Percentiles rank a stretch among this genome's conserved stretches.
Conservation (phyloP, 2,113 vertebrate species). For the Anas platyrhynchos region DNA sequence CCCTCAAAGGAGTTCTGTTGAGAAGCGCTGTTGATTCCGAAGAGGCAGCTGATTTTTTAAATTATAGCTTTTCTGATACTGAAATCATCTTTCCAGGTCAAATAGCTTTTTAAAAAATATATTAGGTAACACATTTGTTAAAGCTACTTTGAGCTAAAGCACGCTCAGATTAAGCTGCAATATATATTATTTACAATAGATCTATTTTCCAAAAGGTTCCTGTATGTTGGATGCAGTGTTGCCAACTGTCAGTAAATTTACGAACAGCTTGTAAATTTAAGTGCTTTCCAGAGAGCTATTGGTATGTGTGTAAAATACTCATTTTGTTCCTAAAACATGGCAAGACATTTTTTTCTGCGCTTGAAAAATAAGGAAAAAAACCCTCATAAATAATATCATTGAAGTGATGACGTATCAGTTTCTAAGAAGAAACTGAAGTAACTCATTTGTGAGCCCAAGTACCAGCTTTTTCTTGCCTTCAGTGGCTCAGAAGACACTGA, state of each 20-base stretch:
- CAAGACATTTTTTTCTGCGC: background rate
- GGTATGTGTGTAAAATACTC: constrained; percentile 69
- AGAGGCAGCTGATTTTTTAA: background rate
- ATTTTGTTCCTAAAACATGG: constrained; percentile 72
- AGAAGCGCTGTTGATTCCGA: background rate
- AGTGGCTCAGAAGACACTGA: background rate
- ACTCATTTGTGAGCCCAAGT: background rate
- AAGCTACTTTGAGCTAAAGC: constrained; percentile 5
- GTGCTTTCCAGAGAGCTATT: constrained; percentile 72
- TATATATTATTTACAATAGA: constrained; percentile 62
- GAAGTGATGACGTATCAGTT: background rate
- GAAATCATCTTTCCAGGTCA: constrained; percentile 20
- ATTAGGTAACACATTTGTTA: constrained; percentile 19
- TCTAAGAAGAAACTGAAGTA: background rate
- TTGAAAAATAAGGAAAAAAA: constrained; percentile 43
- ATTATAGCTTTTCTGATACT: background rate
- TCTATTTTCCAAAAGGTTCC: constrained; percentile 63
- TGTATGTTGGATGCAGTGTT: constrained; percentile 54
- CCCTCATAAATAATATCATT: background rate
- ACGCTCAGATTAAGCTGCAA: constrained; percentile 32
- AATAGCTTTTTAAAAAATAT: background rate
- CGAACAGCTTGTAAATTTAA: constrained; percentile 73
- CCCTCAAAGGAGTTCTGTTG: background rate
- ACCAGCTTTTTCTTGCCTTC: background rate
- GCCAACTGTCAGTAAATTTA: constrained; percentile 69